Evolutionary conservation across 2,888 invertebrate species (phyloP).

Genomic region (Clepsis dumicolana): DNA sequence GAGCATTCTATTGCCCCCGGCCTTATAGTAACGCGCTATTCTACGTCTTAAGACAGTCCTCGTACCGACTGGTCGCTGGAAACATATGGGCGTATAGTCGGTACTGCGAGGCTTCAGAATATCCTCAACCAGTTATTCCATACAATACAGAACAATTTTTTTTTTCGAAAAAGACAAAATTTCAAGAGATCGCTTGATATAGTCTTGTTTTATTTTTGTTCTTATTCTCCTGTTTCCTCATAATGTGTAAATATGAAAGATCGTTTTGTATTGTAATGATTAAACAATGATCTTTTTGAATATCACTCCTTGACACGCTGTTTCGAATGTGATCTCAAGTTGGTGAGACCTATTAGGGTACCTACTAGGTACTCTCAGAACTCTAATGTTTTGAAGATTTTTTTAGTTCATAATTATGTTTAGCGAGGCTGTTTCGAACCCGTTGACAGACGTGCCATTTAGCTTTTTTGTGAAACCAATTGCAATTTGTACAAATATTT

Average conservation of each 20-base stretch:
- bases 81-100: slow-evolving; percentile 81
- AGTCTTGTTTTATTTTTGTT: not conserved
- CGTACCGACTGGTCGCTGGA: slow-evolving; percentile 68
- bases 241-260: not conserved
- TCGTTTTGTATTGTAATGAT: slow-evolving; percentile 3
- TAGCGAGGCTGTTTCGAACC: too few relatives aligned
- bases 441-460: too few relatives aligned
- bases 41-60: slow-evolving; percentile 77
- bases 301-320: not conserved
- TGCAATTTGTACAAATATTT: not conserved
- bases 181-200: not conserved
- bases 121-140: slow-evolving; percentile 28
- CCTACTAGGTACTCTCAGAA: too few relatives aligned
- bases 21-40: slow-evolving; percentile 75
- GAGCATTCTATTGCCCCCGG: not conserved
- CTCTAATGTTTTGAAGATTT: too few relatives aligned
- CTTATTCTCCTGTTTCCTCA: not conserved
- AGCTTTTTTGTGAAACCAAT: too few relatives aligned
- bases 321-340: slow-evolving; percentile 2
- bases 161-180: not conserved
- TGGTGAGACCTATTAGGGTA: slow-evolving; percentile 21
- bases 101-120: slow-evolving; percentile 56
- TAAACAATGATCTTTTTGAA: not conserved
- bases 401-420: too few relatives aligned
- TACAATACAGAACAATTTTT: not conserved